These are phyloP conservation scores for Eulemur albifrons DNA, from an alignment of 2,797 vertebrate genomes.

Conservation along the genomic window DNA sequence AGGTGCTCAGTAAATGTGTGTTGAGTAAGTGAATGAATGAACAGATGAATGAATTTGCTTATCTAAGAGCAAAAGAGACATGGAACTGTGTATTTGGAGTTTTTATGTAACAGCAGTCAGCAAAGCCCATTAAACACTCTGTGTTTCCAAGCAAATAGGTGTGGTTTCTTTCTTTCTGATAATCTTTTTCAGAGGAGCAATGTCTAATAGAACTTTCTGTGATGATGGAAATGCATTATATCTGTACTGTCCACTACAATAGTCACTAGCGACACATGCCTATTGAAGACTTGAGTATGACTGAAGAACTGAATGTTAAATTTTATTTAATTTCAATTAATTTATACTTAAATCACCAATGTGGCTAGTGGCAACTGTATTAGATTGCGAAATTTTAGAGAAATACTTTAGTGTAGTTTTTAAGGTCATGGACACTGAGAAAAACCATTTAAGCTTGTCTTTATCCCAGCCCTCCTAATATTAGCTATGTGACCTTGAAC, in stretches of 20 bases:
- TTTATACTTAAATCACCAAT: not conserved
- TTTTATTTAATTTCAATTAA: constrained; percentile 27
- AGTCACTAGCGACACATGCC: not conserved
- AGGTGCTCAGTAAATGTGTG: not conserved
- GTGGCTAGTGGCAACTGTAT: not conserved
- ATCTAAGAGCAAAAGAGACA: not conserved
- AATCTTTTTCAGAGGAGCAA: not conserved
- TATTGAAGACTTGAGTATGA: not conserved
- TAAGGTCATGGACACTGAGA: not conserved
- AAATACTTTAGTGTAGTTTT: not conserved
- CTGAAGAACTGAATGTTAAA: not conserved
- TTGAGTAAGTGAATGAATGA: not conserved
- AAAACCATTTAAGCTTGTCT: not conserved
- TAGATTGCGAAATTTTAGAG: not conserved
- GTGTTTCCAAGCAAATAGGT: constrained; percentile 15
- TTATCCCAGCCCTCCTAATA: not conserved
- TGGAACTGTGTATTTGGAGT: not conserved
- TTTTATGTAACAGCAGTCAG: not conserved
- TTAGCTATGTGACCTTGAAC: not conserved
- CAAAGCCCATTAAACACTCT: constrained; percentile 23
- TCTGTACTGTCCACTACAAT: not conserved
- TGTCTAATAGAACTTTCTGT: not conserved
- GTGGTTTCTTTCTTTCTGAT: not conserved
- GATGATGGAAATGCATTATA: not conserved
- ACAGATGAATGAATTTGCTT: not conserved